Conservation (phyloP, 2,888 invertebrate species). For the Spatulosminthurus flaviceps region DNA sequence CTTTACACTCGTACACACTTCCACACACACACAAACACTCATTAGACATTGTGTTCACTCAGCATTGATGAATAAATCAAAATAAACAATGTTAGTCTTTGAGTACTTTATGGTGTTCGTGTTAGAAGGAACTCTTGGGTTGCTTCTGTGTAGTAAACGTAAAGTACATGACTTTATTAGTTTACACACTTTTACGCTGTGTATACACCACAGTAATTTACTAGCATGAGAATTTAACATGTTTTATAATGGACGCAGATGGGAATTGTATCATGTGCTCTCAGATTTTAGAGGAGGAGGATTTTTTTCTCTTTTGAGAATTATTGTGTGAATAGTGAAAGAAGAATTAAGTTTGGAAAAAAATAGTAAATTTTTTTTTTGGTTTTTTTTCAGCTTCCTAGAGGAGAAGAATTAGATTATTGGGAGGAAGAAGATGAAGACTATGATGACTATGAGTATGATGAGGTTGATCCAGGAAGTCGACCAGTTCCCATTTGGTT, state of each 20-base stretch:
- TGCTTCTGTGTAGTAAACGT: too few relatives aligned
- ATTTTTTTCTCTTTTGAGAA: too few relatives aligned
- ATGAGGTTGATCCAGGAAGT: conserved; percentile 67
- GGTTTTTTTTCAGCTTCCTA: conserved; percentile 12
- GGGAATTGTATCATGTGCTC: too few relatives aligned
- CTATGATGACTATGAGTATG: conserved; percentile 68
- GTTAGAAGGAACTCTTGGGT: not conserved
- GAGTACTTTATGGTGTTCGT: conserved; percentile 3
- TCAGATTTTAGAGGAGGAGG: too few relatives aligned
- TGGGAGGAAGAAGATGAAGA: conserved; percentile 69
- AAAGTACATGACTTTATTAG: too few relatives aligned
- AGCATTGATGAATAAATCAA: conserved; percentile 33
- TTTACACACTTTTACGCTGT: too few relatives aligned
- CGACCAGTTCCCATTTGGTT: conserved; percentile 80
- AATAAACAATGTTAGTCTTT: conserved; percentile 25
- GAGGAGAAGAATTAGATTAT: conserved; percentile 70
- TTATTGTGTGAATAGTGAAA: too few relatives aligned
- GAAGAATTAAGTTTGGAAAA: too few relatives aligned
- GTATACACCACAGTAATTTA: too few relatives aligned
- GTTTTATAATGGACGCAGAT: too few relatives aligned
- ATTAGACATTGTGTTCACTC: conserved; percentile 7
- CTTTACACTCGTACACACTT: too few relatives aligned
- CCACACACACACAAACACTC: not conserved
- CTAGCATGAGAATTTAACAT: too few relatives aligned
- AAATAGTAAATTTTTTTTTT: not conserved